phyloP scores from a whole-genome alignment of 2,113 vertebrate genomes.

The Butorides virescens region DNA sequence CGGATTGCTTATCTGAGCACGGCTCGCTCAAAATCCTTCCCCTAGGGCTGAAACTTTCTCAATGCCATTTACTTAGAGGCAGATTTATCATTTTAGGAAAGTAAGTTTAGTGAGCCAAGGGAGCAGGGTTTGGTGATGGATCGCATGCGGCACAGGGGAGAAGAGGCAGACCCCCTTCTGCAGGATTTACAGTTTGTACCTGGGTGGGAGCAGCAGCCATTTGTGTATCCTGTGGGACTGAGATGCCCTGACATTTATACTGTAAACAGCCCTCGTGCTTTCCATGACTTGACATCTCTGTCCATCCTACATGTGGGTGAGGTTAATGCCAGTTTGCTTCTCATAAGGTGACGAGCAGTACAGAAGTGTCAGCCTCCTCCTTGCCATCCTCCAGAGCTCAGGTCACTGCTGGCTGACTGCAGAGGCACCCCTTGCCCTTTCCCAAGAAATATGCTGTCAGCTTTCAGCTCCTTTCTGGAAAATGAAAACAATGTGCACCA shows the following conservation, averaged over 20 bases:
- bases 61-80: background rate
- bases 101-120: background rate
- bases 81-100: background rate
- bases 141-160: accelerated
- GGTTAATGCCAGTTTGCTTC: background rate
- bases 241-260: background rate
- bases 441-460: background rate
- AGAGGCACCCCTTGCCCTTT: background rate
- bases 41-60: background rate
- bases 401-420: background rate
- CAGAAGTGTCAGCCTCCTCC: background rate
- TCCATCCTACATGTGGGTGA: background rate
- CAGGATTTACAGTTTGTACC: background rate
- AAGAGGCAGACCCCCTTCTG: background rate
- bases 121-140: background rate
- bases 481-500: background rate
- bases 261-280: background rate
- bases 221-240: background rate
- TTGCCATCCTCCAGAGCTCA: background rate
- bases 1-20: background rate
- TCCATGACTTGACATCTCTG: background rate
- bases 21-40: background rate
- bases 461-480: background rate
- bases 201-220: background rate
- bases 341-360: background rate